phyloP scores from a whole-genome alignment of 2,113 vertebrate species.

The Trematocara variabile region DNA sequence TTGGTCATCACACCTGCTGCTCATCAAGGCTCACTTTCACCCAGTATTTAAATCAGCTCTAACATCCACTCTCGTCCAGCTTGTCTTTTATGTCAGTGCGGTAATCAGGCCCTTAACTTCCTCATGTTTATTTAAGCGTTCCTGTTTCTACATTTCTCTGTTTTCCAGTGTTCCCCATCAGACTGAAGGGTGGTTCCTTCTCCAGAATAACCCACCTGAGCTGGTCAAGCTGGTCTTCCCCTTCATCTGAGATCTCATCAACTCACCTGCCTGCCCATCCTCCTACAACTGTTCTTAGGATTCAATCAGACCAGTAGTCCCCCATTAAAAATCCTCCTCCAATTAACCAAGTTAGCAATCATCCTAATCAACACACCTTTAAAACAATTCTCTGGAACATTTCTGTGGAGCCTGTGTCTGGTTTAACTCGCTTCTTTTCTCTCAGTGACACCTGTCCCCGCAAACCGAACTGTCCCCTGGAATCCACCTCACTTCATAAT shows the following conservation, averaged over 20 bases:
- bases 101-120: not conserved
- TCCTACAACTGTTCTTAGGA: not conserved
- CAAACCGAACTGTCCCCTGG: not conserved
- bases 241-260: not conserved
- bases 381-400: not conserved
- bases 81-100: not conserved
- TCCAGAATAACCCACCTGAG: not conserved
- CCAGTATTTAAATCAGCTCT: not conserved
- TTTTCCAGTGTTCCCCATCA: not conserved
- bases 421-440: not conserved
- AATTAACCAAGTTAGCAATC: not conserved
- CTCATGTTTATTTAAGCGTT: not conserved
- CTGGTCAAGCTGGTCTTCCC: not conserved
- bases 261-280: not conserved
- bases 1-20: not conserved
- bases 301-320: not conserved
- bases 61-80: not conserved
- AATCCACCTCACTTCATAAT: not conserved
- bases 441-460: not conserved
- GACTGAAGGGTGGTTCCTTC: not conserved
- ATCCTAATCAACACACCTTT: not conserved
- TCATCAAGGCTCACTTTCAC: not conserved
- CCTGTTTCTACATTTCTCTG: not conserved
- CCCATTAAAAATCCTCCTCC: not conserved
- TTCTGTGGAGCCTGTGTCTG: not conserved